Base-by-base conservation (phyloP, 2,797 vertebrate genomes). In the Epinephelus malabaricus region DNA sequence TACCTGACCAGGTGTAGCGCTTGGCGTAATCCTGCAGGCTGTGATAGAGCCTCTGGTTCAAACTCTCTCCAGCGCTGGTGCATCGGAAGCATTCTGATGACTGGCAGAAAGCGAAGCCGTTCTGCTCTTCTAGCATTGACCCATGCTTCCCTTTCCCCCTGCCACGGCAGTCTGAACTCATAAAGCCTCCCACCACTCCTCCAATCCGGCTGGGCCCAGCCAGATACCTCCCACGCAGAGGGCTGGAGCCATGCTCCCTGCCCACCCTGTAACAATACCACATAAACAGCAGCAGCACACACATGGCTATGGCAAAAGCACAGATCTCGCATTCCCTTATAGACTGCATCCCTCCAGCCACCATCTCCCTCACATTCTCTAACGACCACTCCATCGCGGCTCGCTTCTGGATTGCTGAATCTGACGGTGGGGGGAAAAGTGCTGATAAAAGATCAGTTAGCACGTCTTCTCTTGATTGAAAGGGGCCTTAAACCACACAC, bases 191-290 rank as follows among this genome's bases (percentile, higher is more conserved):
- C 86, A 95, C 71, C 77, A 94, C 92, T 19, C 87, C 92, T 51
- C 93, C 90, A 0, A 94, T 91, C 17, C 92, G 90, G 4, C 93
- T 79, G 0, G 94, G 69, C 75, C 95, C 94, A 0, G 86, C 53
- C 50, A 93, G 86, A 56, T 95, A 96, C 50, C 93, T 83, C 25
- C 94, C 92, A 1, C 90, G 94, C 81, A 96, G 78, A 0, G 94
- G 92, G 85, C 92, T 93, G 65, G 93, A 79, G 50, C 92, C 84
- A 67, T 98, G 98, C 92, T 99, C 98, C 1, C 97, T 94, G 79
- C 98, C 98, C 73, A 99, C 96, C 27, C 97, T 96, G 91, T 99
- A 99, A 76, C 98, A 99, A 88, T 99, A 99, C 98, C 98, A 99
- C 85, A 98, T 89, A 0, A 99, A 99, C 14, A 99, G 95, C 77